phyloP scores from a whole-genome alignment of 2,113 vertebrate species.

The Tragelaphus imberbis region DNA sequence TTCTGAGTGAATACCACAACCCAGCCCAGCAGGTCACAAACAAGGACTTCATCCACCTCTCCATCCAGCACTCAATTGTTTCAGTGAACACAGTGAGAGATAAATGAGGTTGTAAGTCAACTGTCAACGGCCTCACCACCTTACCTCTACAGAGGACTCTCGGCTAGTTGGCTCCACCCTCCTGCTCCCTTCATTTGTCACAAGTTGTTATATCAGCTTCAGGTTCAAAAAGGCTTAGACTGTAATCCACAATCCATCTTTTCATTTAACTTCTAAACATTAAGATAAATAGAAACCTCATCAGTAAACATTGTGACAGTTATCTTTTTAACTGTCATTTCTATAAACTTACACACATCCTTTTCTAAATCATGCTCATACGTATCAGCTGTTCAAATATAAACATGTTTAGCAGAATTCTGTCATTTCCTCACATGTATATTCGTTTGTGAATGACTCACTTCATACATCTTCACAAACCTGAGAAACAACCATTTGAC shows the following conservation, averaged over 20 bases:
- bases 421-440: conserved; percentile 70
- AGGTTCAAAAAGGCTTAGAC: conserved; percentile 45
- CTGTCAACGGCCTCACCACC: background rate
- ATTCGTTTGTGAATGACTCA: conserved; percentile 78
- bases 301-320: conserved; percentile 71
- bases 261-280: conserved; percentile 61
- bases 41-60: background rate
- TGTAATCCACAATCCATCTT: conserved; percentile 55
- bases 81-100: conserved; percentile 40
- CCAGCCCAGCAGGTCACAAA: background rate
- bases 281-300: conserved; percentile 74
- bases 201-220: conserved; percentile 43
- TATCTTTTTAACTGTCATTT: conserved; percentile 76
- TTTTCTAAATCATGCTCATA: conserved; percentile 66
- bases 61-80: conserved; percentile 18
- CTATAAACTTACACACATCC: conserved; percentile 65
- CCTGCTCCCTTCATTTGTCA: background rate
- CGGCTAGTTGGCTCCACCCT: background rate
- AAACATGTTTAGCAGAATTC: conserved; percentile 75
- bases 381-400: conserved; percentile 77
- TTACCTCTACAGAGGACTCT: background rate
- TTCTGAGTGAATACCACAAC: background rate
- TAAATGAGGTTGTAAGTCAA: background rate
- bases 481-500: conserved; percentile 70
- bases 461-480: conserved; percentile 71